A percentile compares a stretch with the other conserved stretches of the same genome.
These are phyloP conservation scores for Varecia variegata DNA, from an alignment of 2,797 vertebrate genomes.

Conservation along the genomic window DNA sequence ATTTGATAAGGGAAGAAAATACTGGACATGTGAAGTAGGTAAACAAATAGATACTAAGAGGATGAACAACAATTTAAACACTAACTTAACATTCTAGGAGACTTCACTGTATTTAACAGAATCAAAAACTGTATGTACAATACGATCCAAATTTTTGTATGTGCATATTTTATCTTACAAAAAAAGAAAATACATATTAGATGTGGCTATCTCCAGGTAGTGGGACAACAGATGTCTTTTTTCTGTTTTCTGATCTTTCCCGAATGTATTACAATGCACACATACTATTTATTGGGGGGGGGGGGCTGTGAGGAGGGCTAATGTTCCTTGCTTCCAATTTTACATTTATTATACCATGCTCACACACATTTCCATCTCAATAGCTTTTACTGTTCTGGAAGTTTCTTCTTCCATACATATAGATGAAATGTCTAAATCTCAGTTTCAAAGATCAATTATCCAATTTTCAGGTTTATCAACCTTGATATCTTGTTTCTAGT, in stretches of 20 bases:
- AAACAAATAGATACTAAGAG: not conserved
- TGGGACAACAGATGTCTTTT: not conserved
- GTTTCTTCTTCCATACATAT: not conserved
- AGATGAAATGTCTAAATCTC: not conserved
- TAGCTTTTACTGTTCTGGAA: not conserved
- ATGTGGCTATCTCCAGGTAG: not conserved
- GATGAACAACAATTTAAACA: not conserved
- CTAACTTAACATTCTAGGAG: not conserved
- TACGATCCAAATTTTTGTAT: not conserved
- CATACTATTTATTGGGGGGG: not conserved
- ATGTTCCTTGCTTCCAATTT: not conserved
- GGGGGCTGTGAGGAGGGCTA: not conserved
- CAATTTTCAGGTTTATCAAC: slow-evolving; percentile 12
- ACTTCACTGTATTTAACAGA: not conserved
- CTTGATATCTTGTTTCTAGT: not conserved
- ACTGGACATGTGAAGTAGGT: not conserved
- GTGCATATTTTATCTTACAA: not conserved
- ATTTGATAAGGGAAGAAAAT: not conserved
- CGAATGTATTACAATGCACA: not conserved
- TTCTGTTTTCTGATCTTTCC: not conserved
- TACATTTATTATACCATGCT: not conserved
- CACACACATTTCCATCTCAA: slow-evolving; percentile 8
- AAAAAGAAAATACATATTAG: slow-evolving; percentile 4
- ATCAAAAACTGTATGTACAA: not conserved
- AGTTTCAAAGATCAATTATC: not conserved